These are phyloP conservation scores for Potamilus streckersoni DNA, from an alignment of 1,140 invertebrate species.

Conservation along the genomic window DNA sequence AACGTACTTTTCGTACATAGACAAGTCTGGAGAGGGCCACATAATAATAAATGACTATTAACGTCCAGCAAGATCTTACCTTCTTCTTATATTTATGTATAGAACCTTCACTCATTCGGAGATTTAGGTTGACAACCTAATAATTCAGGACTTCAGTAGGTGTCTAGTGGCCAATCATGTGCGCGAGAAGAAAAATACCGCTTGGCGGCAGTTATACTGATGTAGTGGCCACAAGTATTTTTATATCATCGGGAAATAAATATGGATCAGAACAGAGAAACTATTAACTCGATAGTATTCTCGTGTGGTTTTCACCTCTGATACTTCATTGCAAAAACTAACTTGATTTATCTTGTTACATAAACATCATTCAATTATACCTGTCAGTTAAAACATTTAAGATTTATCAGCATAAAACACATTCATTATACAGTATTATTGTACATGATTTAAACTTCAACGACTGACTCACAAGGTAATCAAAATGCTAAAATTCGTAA, in stretches of 20 bases:
- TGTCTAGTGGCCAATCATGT: not conserved
- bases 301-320: not conserved
- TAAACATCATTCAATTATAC: not conserved
- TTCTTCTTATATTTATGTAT: not conserved
- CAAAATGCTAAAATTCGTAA: no score
- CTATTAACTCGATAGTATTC: no score
- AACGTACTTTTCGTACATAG: no score
- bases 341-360: not conserved
- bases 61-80: no score
- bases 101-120: no score
- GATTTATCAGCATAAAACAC: not conserved
- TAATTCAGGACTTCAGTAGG: not conserved
- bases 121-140: not conserved
- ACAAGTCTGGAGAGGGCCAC: no score
- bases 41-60: no score
- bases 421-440: no score
- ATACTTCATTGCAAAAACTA: no score
- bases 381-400: not conserved
- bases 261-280: not conserved
- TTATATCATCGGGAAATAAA: not conserved
- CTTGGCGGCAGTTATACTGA: not conserved
- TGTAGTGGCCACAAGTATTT: not conserved
- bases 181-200: constrained; percentile 4
- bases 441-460: no score
- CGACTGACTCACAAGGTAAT: no score